A percentile compares a stretch with the other conserved stretches of the same genome.
Evolutionary conservation across 2,797 vertebrate genomes (phyloP).

Genomic region (Enteromius paludinosus): DNA sequence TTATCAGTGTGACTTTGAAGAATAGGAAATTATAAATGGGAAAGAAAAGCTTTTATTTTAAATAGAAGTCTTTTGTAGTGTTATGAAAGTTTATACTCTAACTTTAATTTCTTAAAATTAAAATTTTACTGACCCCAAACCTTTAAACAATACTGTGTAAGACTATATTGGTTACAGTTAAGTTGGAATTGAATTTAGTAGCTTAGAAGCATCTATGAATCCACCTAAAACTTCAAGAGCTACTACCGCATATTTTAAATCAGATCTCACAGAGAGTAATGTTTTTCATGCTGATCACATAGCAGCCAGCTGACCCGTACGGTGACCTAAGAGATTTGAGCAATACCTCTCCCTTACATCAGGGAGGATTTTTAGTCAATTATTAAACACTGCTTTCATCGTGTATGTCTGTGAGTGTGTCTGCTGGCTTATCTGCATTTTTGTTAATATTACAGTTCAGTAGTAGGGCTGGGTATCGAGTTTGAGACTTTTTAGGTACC

Average conservation of each 20-base stretch:
- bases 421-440: neutral
- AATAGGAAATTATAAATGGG: neutral
- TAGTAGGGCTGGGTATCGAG: neutral
- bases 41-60: neutral
- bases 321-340: neutral
- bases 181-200: neutral
- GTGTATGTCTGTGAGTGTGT: neutral
- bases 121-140: neutral
- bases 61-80: neutral
- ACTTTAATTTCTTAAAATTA: neutral
- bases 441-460: neutral
- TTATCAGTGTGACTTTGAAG: neutral
- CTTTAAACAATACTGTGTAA: neutral
- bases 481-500: no score
- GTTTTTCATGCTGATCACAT: constrained; percentile 6
- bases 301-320: neutral
- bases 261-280: constrained; percentile 2
- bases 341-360: neutral
- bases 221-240: neutral
- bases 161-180: neutral
- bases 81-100: neutral
- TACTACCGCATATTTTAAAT: neutral
- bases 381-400: neutral
- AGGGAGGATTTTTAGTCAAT: neutral
- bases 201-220: neutral